These are phyloP conservation scores for Cynoglossus semilaevis DNA, from an alignment of 2,113 vertebrate species.

Conservation along the genomic window DNA sequence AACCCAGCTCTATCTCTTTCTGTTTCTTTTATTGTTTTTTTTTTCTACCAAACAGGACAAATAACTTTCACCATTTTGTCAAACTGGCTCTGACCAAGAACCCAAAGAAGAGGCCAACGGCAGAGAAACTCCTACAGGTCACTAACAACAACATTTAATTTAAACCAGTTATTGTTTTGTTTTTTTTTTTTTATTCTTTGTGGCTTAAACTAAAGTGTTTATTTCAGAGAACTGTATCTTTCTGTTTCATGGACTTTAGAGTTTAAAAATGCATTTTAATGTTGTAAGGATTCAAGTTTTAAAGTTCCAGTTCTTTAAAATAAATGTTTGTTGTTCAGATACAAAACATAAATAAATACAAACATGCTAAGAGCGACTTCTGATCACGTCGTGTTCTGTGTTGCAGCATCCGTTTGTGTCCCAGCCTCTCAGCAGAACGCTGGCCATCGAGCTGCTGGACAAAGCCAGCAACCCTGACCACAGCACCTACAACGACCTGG, in stretches of 20 bases:
- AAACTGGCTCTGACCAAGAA: slow-evolving; percentile 98
- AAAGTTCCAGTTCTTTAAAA: too few species aligned
- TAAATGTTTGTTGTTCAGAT: too few species aligned
- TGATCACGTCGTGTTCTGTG: slow-evolving; percentile 3
- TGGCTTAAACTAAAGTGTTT: too few species aligned
- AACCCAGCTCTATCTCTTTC: background rate
- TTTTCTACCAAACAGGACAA: slow-evolving; percentile 80
- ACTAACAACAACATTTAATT: background rate
- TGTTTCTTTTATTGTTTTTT: background rate
- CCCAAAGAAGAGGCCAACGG: slow-evolving; percentile 94
- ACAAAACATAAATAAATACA: too few species aligned
- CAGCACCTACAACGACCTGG: slow-evolving; percentile 89
- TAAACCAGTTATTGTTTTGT: too few species aligned
- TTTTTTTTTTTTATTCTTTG: too few species aligned
- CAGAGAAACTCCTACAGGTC: slow-evolving; percentile 96
- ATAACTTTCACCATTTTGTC: slow-evolving; percentile 97
- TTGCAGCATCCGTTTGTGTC: slow-evolving; percentile 94
- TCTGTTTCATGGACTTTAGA: too few species aligned
- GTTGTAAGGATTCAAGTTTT: too few species aligned
- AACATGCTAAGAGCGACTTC: too few species aligned
- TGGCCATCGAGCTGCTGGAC: slow-evolving; percentile 95
- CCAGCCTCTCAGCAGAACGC: slow-evolving; percentile 90
- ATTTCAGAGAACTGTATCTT: too few species aligned
- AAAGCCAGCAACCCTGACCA: slow-evolving; percentile 97
- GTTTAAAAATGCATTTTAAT: too few species aligned